A percentile compares a stretch with the other conserved stretches of the same genome.
phyloP scores from a whole-genome alignment of 2,113 vertebrate genomes.

The Carassius auratus region DNA sequence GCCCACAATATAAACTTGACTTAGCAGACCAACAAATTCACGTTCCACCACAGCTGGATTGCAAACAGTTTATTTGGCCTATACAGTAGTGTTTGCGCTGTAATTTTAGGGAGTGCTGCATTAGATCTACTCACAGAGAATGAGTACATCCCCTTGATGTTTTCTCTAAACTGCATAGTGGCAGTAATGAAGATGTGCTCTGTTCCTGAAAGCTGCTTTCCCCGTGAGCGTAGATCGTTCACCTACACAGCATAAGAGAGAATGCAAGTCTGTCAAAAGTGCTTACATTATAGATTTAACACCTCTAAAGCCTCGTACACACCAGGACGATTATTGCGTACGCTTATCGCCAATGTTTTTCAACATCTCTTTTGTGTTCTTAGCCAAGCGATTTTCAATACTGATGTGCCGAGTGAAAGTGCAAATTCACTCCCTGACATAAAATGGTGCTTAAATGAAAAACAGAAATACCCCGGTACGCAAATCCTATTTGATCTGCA shows the following conservation, averaged over 20 bases:
- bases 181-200: slow-evolving; percentile 91
- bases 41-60: slow-evolving; percentile 50
- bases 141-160: slow-evolving; percentile 95
- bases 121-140: slow-evolving; percentile 81
- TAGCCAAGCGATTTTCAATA: no score
- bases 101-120: background rate
- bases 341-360: no score
- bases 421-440: no score
- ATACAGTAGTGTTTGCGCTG: no score
- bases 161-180: slow-evolving; percentile 90
- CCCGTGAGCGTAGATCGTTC: slow-evolving; percentile 88
- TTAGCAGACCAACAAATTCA: background rate
- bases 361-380: no score
- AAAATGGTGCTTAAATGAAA: no score
- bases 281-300: background rate
- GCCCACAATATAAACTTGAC: slow-evolving; percentile 32
- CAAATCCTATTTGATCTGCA: no score
- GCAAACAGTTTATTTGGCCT: no score
- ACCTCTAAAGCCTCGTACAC: background rate
- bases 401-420: no score
- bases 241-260: slow-evolving; percentile 73
- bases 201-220: slow-evolving; percentile 82
- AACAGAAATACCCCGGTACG: no score
- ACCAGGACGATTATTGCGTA: no score
- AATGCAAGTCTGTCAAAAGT: background rate